Evolutionary conservation across 1,140 invertebrate genomes (phyloP).

Genomic region (Zophobas atratus): DNA sequence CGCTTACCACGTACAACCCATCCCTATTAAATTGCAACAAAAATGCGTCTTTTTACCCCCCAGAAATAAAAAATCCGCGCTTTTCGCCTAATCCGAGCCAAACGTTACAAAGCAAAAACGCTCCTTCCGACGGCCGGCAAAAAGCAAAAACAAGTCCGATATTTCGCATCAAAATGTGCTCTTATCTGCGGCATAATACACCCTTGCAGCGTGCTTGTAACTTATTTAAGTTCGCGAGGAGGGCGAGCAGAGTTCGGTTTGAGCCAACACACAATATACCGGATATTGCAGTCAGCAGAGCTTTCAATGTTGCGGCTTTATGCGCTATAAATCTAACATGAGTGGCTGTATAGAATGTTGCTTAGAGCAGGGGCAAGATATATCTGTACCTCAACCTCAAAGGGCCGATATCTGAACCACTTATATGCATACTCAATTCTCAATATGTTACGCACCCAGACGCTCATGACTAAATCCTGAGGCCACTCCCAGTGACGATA

Average conservation of each 20-base stretch:
- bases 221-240: constrained; percentile 34
- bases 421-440: constrained; percentile 50
- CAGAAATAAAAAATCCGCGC: background rate
- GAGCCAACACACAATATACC: constrained; percentile 50
- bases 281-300: constrained; percentile 54
- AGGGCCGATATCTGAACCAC: constrained; percentile 48
- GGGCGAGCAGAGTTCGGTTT: constrained; percentile 46
- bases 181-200: constrained; percentile 20
- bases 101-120: background rate
- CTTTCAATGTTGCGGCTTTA: constrained; percentile 56
- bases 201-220: constrained; percentile 31
- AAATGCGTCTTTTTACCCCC: too few relatives aligned
- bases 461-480: constrained; percentile 28
- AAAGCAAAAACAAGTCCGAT: background rate
- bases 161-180: constrained; percentile 19
- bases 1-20: background rate
- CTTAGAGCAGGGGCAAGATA: constrained; percentile 49
- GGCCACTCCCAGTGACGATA: constrained; percentile 10
- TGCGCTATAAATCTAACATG: constrained; percentile 57
- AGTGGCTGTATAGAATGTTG: constrained; percentile 55
- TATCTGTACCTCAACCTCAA: constrained; percentile 51
- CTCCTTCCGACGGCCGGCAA: background rate
- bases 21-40: background rate
- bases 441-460: constrained; percentile 50
- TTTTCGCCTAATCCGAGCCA: background rate